Evolutionary conservation across 1,140 invertebrate genomes (phyloP), one percentile per base, ranked within the genome.

Genomic region (Drosophila kurseongensis): DNA sequence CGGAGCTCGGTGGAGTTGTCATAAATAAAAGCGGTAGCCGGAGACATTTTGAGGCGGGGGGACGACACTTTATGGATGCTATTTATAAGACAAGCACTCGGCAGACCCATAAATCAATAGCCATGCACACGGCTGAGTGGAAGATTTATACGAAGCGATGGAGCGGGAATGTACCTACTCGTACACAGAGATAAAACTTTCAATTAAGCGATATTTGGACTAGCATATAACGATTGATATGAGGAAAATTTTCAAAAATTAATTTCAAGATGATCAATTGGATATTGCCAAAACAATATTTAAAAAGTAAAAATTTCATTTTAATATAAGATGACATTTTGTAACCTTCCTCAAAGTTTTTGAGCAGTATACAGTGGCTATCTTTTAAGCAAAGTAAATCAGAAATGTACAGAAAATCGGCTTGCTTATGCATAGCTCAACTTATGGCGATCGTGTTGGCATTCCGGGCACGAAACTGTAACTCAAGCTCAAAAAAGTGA

Each of bases 371-470:
- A 23, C 3, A 23, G 23, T 23, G 23, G 0, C 29, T 32, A 7
- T 32, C 8, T 32, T 32, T 32, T 7, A 7, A 2, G 6, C 29
- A 32, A 32, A 32, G 6, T 32, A 2, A 7, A 8, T 6, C 8
- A 7, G 6, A 6, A 7, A 8, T 50, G 48, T 38, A 62, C 79
- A 78, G 65, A 69, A 83, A 74, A 67, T 83, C 55, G 55, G 68
- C 68, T 77, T 78, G 63, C 68, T 82, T 75, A 78, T 78, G 80
- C 79, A 82, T 48, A 82, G 72, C 55, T 44, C n/a, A 38, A 51
- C 48, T 51, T 16, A 35, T 51, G 48, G 29, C 50, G 67, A 63
- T 56, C 48, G 62, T 48, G 61, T 85, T 80, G 73, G 66, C 75
- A 77, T 84, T 67, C 80, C 67, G 35, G 42, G 66, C 80, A 84